These are phyloP conservation scores for Thaumetopoea pityocampa DNA, from an alignment of 1,140 invertebrate genomes.

Conservation along the genomic window DNA sequence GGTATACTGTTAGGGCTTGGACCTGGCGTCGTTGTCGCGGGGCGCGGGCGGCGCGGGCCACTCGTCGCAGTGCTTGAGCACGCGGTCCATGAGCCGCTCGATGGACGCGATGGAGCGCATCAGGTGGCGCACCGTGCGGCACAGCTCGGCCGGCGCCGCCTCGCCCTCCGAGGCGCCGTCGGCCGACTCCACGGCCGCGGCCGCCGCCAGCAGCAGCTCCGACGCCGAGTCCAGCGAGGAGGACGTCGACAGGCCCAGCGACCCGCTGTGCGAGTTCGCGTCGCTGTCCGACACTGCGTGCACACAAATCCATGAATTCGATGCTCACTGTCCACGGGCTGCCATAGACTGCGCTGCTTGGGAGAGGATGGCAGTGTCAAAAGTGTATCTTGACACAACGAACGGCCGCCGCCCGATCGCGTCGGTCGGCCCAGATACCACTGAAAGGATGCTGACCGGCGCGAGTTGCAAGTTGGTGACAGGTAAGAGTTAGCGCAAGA, in stretches of 20 bases:
- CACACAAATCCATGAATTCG: too few species aligned
- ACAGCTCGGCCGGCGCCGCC: slow-evolving; percentile 35
- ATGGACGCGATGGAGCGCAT: slow-evolving; percentile 56
- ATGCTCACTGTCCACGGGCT: too few species aligned
- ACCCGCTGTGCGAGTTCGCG: slow-evolving; percentile 26
- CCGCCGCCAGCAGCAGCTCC: slow-evolving; percentile 43
- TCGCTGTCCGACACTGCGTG: slow-evolving; percentile 40
- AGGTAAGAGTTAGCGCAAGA: too few species aligned
- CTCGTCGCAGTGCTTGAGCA: slow-evolving; percentile 46
- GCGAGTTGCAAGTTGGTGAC: too few species aligned
- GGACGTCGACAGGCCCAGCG: slow-evolving; percentile 34
- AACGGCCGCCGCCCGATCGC: too few species aligned
- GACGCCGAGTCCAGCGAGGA: slow-evolving; percentile 47
- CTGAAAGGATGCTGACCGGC: too few species aligned
- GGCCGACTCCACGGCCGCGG: slow-evolving; percentile 42
- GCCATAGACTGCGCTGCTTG: too few species aligned
- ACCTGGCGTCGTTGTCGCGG: slow-evolving; percentile 32
- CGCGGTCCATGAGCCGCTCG: slow-evolving; percentile 55
- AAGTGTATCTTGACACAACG: too few species aligned
- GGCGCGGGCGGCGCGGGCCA: slow-evolving; percentile 28
- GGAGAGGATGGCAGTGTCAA: too few species aligned
- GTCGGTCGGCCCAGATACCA: too few species aligned
- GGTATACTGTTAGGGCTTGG: too few species aligned
- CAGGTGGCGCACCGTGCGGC: slow-evolving; percentile 45
- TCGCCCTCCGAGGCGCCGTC: slow-evolving; percentile 26